These are phyloP conservation scores for Spondyliosoma cantharus DNA, from an alignment of 2,797 vertebrate species.

Conservation along the genomic window DNA sequence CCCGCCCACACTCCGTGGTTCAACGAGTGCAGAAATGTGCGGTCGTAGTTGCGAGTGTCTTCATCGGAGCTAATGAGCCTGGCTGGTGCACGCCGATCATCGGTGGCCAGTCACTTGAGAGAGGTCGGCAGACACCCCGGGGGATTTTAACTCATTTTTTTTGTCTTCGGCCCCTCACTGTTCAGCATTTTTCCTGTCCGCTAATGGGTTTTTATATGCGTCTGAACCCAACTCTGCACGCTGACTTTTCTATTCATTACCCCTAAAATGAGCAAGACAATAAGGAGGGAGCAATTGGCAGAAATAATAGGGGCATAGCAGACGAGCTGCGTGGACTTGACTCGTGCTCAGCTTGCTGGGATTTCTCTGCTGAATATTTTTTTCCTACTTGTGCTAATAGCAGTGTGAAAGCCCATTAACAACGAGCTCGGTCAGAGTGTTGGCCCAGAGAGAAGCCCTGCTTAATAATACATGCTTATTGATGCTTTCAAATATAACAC, in stretches of 20 bases:
- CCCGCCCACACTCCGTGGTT: conserved; percentile 62
- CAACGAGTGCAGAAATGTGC: conserved; percentile 73
- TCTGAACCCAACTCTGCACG: conserved; percentile 33
- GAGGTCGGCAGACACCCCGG: conserved; percentile 45
- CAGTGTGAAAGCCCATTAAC: conserved; percentile 13
- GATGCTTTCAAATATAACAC: conserved; percentile 36
- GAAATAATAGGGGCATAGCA: conserved; percentile 26
- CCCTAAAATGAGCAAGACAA: conserved; percentile 51
- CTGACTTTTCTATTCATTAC: conserved; percentile 49
- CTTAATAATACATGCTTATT: conserved; percentile 44
- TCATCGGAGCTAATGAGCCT: conserved; percentile 56
- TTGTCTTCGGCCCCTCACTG: conserved; percentile 26
- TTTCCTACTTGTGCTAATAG: conserved; percentile 1
- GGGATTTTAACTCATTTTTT: conserved; percentile 46
- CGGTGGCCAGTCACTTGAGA: conserved; percentile 49
- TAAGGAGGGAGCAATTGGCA: conserved; percentile 30
- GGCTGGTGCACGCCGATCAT: conserved; percentile 29
- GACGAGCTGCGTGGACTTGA: conserved; percentile 32
- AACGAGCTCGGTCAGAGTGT: conserved; percentile 7
- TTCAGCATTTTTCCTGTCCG: conserved; percentile 44
- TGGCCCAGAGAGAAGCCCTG: conserved; percentile 17
- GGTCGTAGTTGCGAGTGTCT: conserved; percentile 60
- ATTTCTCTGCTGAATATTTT: conserved; percentile 33
- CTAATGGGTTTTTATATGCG: conserved; percentile 40
- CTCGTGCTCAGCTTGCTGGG: conserved; percentile 15